Base-by-base conservation (phyloP, 2,888 invertebrate genomes). In the Ophion costatus region DNA sequence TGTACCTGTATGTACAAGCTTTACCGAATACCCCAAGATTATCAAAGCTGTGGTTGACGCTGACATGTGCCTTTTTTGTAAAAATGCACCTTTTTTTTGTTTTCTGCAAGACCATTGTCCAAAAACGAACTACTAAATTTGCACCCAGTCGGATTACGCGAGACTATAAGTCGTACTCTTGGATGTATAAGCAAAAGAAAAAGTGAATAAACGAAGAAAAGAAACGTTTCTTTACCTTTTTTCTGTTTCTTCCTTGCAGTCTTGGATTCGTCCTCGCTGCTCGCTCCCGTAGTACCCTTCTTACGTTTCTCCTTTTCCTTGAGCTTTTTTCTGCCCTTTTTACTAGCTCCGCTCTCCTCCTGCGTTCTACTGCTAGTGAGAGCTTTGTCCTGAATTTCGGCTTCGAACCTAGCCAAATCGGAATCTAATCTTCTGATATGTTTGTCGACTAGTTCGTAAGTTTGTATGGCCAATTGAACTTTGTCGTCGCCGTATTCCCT, bases 401-500 rank as follows among this genome's bases (percentile, higher is more conserved):
- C 97, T 94, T 99, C 99, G 93, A 99, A 99, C 84, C 98, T 96
- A 0, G 98, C 98, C 92, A 99, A 95, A 95, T 99, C 99, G 80
- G 98, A 98, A 94, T 99, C 99, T 91, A 99, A 95, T 89, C 98
- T 96, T 90, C 99, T 95, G 88, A 99, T 99, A 93, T 99, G 99
- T 94, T 99, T 99, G 94, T 99, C 99, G 57, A 99, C 98, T 94
- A 99, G 95, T 94, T 99, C 99, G 92, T 99, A 99, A 0, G 99
- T 99, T 94, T 99, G 98, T 94, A 99, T 98, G 1, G 99, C 99
- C 84, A 99, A 95, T 93, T 98, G 98, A 51, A 99, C 99, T 95
- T 99, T 99, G 91, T 99, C 99, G 92, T 99, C 99, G 2, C 98
- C 98, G 93, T 98, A 98, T 92, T 98, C 98, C 91, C 98, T 98